Conservation (phyloP, 2,888 invertebrate genomes). For the Agonopterix arenella region DNA sequence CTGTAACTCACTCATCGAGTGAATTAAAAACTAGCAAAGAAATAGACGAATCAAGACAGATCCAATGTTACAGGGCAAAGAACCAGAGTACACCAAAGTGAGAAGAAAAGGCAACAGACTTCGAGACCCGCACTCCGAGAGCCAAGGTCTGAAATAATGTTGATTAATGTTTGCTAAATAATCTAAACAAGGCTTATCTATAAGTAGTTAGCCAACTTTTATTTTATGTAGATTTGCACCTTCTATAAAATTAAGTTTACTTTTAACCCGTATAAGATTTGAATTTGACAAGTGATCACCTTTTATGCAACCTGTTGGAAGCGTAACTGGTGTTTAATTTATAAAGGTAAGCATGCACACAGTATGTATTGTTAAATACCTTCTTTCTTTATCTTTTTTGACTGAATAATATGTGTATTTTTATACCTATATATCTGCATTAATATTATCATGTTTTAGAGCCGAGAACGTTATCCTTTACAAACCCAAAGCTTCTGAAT, state of each 20-base stretch:
- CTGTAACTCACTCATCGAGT: too few relatives aligned
- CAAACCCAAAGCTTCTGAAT: conserved; percentile 19
- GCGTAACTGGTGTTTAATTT: conserved; percentile 74
- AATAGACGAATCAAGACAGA: neutral
- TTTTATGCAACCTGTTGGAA: conserved; percentile 74
- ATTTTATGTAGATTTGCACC: conserved; percentile 67
- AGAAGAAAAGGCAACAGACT: conserved; percentile 88
- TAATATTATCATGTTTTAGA: neutral
- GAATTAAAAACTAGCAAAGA: too few relatives aligned
- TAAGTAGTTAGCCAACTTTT: conserved; percentile 66
- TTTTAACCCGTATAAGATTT: conserved; percentile 63
- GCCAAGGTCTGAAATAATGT: conserved; percentile 80
- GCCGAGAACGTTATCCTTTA: neutral
- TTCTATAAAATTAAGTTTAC: conserved; percentile 56
- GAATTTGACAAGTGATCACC: conserved; percentile 71
- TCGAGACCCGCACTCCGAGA: conserved; percentile 88
- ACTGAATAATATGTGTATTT: too few relatives aligned
- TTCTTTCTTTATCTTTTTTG: conserved; percentile 8
- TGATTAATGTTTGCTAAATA: conserved; percentile 10
- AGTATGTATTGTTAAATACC: conserved; percentile 54
- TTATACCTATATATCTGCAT: neutral
- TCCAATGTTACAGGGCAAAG: conserved; percentile 78
- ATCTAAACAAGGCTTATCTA: conserved; percentile 47
- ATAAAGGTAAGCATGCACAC: conserved; percentile 75
- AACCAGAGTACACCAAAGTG: conserved; percentile 90